Evolutionary conservation across 2,113 vertebrate species (phyloP), one percentile per base, ranked within the genome.

Genomic region (Albula goreensis): DNA sequence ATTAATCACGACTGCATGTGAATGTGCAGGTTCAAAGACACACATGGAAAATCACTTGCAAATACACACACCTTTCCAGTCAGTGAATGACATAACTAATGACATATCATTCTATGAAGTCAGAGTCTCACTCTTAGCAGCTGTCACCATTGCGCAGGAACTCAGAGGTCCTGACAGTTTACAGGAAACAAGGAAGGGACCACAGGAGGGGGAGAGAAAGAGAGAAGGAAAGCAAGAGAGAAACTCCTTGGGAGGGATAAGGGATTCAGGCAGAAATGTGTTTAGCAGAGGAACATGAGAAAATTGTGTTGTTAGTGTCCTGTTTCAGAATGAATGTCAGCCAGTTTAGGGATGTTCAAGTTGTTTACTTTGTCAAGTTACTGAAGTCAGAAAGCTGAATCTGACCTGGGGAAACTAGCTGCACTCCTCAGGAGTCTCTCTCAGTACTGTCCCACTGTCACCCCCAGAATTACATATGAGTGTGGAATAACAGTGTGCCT

Each of bases 101-200:
- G 48, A 80, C 81, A 81, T 25, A 49, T 85, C 78, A 90, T 93
- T 91, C 93, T 89, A 90, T 89, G 90, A 25, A 80, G 77, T 80
- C 74, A 3, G 49, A 48, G 49, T 48, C 57, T 41, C 41, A 13
- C 49, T 70, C 31, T 17, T 2, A 50, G 6, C 70, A 1, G 70
- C 66, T n/a, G 22, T n/a, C 11, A 9, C 22, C 70, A 79, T 10
- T 41, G 53, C 57, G 56, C 86, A 74, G 77, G 53, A 86, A 80
- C 49, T 78, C 53, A 50, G 49, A 83, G 63, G 9, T 22, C n/a
- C 10, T 74, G 70, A 25, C 22, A 74, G 78, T 66, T 94, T 93
- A 94, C 93, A 94, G 94, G 93, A 95, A 95, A 92, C 77, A 22
- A 15, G 83, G 78, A 90, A 88, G 87, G 93, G 78, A 94, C 93